Percentiles rank a stretch among this genome's conserved stretches.
Evolutionary conservation across 2,888 invertebrate species (phyloP).

Genomic region (Nipponacmea schrenckii): DNA sequence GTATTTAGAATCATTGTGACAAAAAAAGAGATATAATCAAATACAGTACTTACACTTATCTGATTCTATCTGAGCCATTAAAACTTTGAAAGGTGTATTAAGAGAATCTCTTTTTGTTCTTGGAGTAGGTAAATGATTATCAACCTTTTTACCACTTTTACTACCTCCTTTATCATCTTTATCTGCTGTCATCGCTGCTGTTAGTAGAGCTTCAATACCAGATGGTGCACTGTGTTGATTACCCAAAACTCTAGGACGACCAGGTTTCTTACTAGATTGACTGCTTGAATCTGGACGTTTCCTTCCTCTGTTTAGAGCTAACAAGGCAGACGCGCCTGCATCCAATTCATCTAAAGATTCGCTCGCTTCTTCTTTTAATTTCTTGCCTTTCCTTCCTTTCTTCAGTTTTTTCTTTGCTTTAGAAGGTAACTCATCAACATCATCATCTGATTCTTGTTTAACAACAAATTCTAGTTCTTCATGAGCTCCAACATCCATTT

Average conservation of each 20-base stretch:
- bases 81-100: constrained; percentile 1
- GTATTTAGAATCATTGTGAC: too few relatives aligned
- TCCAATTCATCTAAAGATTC: neutral
- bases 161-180: neutral
- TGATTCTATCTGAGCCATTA: constrained; percentile 5
- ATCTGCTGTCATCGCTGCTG: constrained; percentile 5
- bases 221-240: constrained; percentile 1
- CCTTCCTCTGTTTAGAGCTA: neutral
- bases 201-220: constrained; percentile 4
- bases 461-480: constrained; percentile 5
- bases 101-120: neutral
- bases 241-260: neutral
- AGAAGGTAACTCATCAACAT: neutral
- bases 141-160: neutral
- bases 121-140: neutral
- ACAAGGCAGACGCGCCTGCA: neutral
- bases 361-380: neutral
- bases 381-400: neutral
- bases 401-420: neutral
- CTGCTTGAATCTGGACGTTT: neutral
- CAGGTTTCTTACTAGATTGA: neutral
- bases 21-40: neutral
- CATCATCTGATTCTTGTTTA: neutral
- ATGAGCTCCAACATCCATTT: constrained; percentile 1
- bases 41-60: neutral